Evolutionary conservation across 2,888 invertebrate genomes (phyloP), one percentile per base, ranked within the genome.

Genomic region (Apamea monoglypha): DNA sequence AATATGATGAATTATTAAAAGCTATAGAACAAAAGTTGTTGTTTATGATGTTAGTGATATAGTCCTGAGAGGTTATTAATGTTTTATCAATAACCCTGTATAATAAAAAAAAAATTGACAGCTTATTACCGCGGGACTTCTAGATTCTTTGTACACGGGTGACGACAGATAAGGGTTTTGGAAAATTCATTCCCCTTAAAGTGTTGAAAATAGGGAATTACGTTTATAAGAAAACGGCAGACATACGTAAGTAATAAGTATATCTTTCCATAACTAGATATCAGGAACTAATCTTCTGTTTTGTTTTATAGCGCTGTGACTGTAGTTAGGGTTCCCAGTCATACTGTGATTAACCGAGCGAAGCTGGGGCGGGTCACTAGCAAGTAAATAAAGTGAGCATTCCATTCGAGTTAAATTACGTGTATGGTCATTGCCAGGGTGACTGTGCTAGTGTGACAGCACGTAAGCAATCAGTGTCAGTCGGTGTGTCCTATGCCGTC

Each of bases 351-450:
- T 44, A 68, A 29, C 29, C 7, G 29, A 44, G 10, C 67, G 10
- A 16, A 18, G n/a, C 50, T 50, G 32, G 29, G 21, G 25, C 50
- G 8, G 7, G 25, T 53, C 16, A 16, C 25, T 70, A 32, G 32
- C 56, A 69, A 63, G 64, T 66, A 64, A 75, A 75, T 56, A 75
- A 64, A 59, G 56, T 75, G n/a, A 77, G 29, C 53, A 66, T 86
- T 67, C 61, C 32, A 66, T 77, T 66, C 67, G 18, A 56, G 64
- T 74, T 53, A 73, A 77, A 80, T 84, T 40, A 73, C 74, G 75
- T 72, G 47, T 76, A n/a, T 76, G 77, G 70, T 84, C 76, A 88
- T 70, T 73, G 61, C 14, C 50, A 56, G 79, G 80, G 80, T 81
- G 76, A 86, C 76, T 74, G 64, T 69, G 67, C 63, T n/a, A 16